A percentile compares a stretch with the other conserved stretches of the same genome.
These are phyloP conservation scores for Eulemur albifrons DNA, from an alignment of 2,797 vertebrate species.

Conservation along the genomic window DNA sequence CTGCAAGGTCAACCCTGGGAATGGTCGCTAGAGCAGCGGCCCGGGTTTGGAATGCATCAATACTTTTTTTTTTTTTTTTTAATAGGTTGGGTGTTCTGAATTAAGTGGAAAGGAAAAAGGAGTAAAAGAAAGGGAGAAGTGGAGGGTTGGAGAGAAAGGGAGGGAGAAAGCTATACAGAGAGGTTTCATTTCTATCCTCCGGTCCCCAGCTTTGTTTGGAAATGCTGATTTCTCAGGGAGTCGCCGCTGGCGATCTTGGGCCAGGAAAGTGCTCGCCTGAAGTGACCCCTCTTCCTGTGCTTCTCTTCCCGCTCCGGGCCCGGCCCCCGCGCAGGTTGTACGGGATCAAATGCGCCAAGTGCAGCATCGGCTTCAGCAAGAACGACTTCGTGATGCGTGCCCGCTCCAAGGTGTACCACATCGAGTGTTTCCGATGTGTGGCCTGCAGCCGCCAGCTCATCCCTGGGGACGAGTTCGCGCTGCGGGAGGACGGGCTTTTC, in stretches of 20 bases:
- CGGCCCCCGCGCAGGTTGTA: slow-evolving; percentile 89
- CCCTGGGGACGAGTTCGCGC: slow-evolving; percentile 96
- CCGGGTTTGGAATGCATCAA: not conserved
- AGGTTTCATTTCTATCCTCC: not conserved
- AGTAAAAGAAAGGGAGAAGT: not conserved
- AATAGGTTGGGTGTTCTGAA: not conserved
- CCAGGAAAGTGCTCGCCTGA: not conserved
- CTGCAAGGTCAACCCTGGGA: not conserved
- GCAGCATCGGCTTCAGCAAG: slow-evolving; percentile 98
- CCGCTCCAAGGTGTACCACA: slow-evolving; percentile 97
- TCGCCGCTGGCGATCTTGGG: not conserved
- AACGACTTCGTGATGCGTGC: slow-evolving; percentile 99
- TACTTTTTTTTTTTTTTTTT: not conserved
- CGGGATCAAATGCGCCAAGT: slow-evolving; percentile 98
- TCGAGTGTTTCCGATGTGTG: slow-evolving; percentile 98
- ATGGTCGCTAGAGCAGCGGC: not conserved
- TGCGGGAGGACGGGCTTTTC: slow-evolving; percentile 96
- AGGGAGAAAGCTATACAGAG: not conserved
- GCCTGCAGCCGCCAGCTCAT: slow-evolving; percentile 98
- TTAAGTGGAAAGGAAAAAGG: not conserved
- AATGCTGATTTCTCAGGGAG: not conserved
- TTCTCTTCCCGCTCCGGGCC: slow-evolving; percentile 34
- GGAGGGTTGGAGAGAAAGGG: not conserved
- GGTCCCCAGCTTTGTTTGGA: not conserved
- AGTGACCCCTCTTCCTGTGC: slow-evolving; percentile 65